These are phyloP conservation scores for Lagodon rhomboides DNA, from an alignment of 2,797 vertebrate genomes.

Conservation along the genomic window DNA sequence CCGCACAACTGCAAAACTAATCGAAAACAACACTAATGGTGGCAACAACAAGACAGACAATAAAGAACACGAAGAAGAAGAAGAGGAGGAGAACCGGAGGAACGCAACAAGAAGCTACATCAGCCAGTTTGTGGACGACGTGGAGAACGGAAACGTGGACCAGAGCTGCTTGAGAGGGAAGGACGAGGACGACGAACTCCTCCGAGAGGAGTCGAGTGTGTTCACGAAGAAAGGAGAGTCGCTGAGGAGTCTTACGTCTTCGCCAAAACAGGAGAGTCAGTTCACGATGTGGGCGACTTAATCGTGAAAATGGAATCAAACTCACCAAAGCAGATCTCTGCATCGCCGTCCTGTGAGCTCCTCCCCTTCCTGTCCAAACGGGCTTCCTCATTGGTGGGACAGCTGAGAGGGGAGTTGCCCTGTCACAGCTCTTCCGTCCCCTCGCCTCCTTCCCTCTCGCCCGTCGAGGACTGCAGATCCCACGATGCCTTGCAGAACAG, in stretches of 20 bases:
- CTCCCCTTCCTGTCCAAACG: constrained; percentile 54
- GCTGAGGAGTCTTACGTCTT: constrained; percentile 78
- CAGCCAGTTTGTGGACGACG: constrained; percentile 90
- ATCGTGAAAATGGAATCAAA: constrained; percentile 68
- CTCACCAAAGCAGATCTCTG: constrained; percentile 67
- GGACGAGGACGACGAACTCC: constrained; percentile 82
- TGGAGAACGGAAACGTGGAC: constrained; percentile 96
- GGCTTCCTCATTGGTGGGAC: constrained; percentile 79
- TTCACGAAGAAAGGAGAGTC: constrained; percentile 81
- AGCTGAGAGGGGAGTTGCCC: constrained; percentile 86
- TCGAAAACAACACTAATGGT: constrained; percentile 85
- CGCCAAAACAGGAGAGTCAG: constrained; percentile 22
- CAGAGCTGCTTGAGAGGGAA: constrained; percentile 80
- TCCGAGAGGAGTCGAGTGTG: constrained; percentile 82
- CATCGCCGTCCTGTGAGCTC: constrained; percentile 63
- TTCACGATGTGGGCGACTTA: constrained; percentile 56
- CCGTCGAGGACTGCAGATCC: constrained; percentile 71
- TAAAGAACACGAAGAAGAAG: constrained; percentile 69
- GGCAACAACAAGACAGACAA: constrained; percentile 8
- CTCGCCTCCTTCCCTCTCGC: constrained; percentile 72
- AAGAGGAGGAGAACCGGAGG: constrained; percentile 76
- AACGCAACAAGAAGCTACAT: constrained; percentile 82
- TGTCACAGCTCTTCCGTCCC: constrained; percentile 77
- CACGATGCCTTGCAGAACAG: constrained; percentile 36
- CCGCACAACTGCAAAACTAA: constrained; percentile 76